Percentiles rank a stretch among this genome's conserved stretches.
phyloP scores from a whole-genome alignment of 2,888 invertebrate genomes.

The Drosophila fungiperda region DNA sequence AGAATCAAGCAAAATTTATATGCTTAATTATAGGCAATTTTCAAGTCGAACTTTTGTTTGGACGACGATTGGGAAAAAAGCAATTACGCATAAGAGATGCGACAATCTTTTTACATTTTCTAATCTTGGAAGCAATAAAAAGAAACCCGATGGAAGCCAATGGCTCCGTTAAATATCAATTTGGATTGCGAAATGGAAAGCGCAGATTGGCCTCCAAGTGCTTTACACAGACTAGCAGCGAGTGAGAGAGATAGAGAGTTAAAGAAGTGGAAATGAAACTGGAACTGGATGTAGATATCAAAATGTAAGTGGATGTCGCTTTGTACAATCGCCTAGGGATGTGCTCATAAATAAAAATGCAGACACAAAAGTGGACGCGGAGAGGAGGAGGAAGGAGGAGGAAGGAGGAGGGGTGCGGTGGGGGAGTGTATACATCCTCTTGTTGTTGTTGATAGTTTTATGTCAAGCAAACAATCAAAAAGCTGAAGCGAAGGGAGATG shows the following conservation, averaged over 20 bases:
- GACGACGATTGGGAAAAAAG: slow-evolving; percentile 30
- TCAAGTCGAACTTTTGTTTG: slow-evolving; percentile 41
- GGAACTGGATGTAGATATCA: slow-evolving; percentile 16
- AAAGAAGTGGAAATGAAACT: slow-evolving; percentile 21
- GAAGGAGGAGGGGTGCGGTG: no score
- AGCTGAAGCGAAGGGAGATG: not conserved
- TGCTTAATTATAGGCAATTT: slow-evolving; percentile 71
- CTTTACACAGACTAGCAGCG: slow-evolving; percentile 1
- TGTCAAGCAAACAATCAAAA: slow-evolving; percentile 1
- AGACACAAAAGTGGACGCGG: not conserved
- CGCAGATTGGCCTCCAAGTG: slow-evolving; percentile 46
- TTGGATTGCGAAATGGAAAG: slow-evolving; percentile 72
- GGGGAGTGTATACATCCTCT: not conserved
- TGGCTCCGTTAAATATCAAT: slow-evolving; percentile 60
- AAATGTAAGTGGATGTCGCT: slow-evolving; percentile 28
- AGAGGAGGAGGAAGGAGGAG: not conserved
- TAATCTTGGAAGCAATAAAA: slow-evolving; percentile 38
- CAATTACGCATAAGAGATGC: slow-evolving; percentile 42
- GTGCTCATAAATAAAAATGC: slow-evolving; percentile 2
- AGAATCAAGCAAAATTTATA: slow-evolving; percentile 47
- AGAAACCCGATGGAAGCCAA: slow-evolving; percentile 1
- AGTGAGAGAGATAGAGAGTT: not conserved
- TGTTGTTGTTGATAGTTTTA: slow-evolving; percentile 18
- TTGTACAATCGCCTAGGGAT: slow-evolving; percentile 40
- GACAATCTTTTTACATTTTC: slow-evolving; percentile 61